Base-by-base conservation (phyloP, 2,797 vertebrate species). In the Mormyrops attenuatus region DNA sequence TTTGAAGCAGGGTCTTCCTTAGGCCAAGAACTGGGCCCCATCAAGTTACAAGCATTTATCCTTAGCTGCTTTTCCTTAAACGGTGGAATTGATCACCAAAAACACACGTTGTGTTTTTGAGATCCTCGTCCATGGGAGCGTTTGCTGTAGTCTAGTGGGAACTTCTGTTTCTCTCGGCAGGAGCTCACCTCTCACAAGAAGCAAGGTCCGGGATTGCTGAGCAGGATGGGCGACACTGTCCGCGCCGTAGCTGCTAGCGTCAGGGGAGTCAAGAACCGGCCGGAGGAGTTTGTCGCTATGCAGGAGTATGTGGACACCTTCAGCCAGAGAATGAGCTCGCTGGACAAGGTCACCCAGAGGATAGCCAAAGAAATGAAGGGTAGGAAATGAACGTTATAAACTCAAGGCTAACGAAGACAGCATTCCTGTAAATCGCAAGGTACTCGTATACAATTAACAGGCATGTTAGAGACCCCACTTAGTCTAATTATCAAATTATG, bases 281-380 rank as follows among this genome's bases (percentile, higher is more conserved):
- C 98, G 0, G 97, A 97, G 89, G 96, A 97, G 91, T 99, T 99
- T 92, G 93, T 88, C 9, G 92, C 95, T 88, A 97, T 99, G 94
- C 97, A 95, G 88, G 94, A 97, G 87, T 99, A 99, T 0, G 93
- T 97, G 85, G 97, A 99, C 38, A 92, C 94, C 9, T 99, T 99
- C 93, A 96, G 96, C 90, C 96, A 95, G 94, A 99, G 98, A 94
- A 97, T 99, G 90, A 94, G 91, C 1, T 94, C 97, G 0, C 92
- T 99, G 92, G 97, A 99, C 94, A 98, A 97, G 96, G 96, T 99
- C 92, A 97, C 97, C 3, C 98, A 97, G 90, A 96, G 99, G 93
- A 97, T 99, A 94, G 94, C 96, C 93, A 99, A 97, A 91, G 98
- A 99, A 90, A 96, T 97, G 92, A 97, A 93, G 92, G 98, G 99